Evolutionary conservation across 2,888 invertebrate genomes (phyloP).

Genomic region (Heteropelma amictum): DNA sequence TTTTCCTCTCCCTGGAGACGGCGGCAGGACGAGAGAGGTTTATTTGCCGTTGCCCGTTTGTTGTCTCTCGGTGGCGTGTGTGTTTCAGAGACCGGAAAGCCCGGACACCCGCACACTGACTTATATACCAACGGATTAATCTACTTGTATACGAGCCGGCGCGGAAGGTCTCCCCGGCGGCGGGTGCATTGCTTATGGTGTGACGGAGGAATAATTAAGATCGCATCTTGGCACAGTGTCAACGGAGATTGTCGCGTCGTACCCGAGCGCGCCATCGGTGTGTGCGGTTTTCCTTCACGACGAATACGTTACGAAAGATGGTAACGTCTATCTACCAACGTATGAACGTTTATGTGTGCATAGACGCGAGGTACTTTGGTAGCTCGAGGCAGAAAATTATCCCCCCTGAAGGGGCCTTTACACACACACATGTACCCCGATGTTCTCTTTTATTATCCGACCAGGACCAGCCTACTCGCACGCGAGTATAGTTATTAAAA

Average conservation of each 20-base stretch:
- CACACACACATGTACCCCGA: slow-evolving; percentile 22
- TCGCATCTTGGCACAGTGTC: slow-evolving; percentile 63
- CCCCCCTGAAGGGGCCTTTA: slow-evolving; percentile 32
- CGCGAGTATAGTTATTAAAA: slow-evolving; percentile 74
- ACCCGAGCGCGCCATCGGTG: slow-evolving; percentile 25
- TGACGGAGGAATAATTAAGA: slow-evolving; percentile 68
- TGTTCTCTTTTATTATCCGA: slow-evolving; percentile 55
- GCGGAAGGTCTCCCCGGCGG: slow-evolving; percentile 22
- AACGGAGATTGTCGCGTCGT: slow-evolving; percentile 60
- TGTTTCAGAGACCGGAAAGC: slow-evolving; percentile 36
- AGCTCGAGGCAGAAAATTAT: slow-evolving; percentile 28
- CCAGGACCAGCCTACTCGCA: slow-evolving; percentile 59
- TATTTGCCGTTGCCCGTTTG: slow-evolving; percentile 27
- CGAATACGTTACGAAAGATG: slow-evolving; percentile 37
- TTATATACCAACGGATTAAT: not conserved
- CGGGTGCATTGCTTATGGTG: slow-evolving; percentile 54
- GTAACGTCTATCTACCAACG: not conserved
- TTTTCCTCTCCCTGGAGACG: slow-evolving; percentile 29
- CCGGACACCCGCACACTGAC: slow-evolving; percentile 11
- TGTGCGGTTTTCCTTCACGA: slow-evolving; percentile 37
- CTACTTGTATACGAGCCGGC: slow-evolving; percentile 27
- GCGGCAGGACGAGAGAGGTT: slow-evolving; percentile 18
- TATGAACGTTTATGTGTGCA: not conserved
- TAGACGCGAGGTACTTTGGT: not conserved
- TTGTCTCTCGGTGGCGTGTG: slow-evolving; percentile 21